Evolutionary conservation across 35 echinoderm and acorn worm species (phyloP), one percentile per base, ranked within the genome.

Genomic region (Ptychodera flava): DNA sequence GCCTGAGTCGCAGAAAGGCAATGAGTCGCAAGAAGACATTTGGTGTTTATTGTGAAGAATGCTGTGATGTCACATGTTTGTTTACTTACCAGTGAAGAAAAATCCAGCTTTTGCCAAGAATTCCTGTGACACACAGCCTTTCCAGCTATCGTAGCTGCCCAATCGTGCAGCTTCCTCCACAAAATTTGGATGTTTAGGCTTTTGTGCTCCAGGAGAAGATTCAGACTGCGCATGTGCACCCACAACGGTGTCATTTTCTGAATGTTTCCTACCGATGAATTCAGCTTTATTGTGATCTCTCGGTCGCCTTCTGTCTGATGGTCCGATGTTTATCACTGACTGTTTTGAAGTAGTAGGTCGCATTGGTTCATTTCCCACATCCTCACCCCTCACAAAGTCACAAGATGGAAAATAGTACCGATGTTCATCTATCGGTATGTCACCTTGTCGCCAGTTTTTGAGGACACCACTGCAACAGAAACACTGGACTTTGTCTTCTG

Each of bases 61-160:
- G n/a, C n/a, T n/a, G n/a, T n/a, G n/a, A n/a, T n/a, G n/a, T n/a
- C n/a, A n/a, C n/a, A n/a, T n/a, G n/a, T n/a, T n/a, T n/a, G n/a
- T n/a, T n/a, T n/a, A n/a, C n/a, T n/a, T 78, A 97, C 95, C 95
- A 88, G 95, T 94, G 81, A 86, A 89, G 77, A 94, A 97, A 80
- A 97, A 97, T 36, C 95, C 95, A 77, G 95, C 95, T 36, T 89
- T 87, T 22, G 92, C 95, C 0, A 97, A 83, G 80, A 85, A 33
- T 77, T 35, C 32, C n/a, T 86, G 84, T 1, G 83, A 81, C 0
- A 80, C 84, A 78, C 34, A 79, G 32, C 37, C 22, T 1, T 92
- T 92, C 95, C 95, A 97, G n/a, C 31, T 33, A 0, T 34, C 35
- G 34, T 75, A 97, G 12, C 92, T 94, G 36, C 86, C 80, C 52